Evolutionary conservation across 64 coral and sea anemone species (phyloP), one percentile per base, ranked within the genome.

Genomic region (Orbicella faveolata): DNA sequence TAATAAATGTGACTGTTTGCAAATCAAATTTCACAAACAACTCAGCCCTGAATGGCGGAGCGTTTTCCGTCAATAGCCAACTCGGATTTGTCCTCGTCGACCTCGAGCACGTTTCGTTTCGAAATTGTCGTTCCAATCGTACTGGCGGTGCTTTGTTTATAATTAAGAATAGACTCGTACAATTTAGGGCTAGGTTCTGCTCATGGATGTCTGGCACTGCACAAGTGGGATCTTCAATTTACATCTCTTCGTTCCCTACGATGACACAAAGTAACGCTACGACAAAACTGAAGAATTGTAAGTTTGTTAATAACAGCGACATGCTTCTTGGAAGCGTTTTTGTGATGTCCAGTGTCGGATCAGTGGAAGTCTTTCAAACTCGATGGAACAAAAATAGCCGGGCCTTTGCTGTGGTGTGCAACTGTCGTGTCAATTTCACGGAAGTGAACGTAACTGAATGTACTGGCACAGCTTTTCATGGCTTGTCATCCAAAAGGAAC

Each of bases 341-440:
- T 23, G 14, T 85, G 9, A 0, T 0, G 16, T n/a, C 64, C 9
- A 26, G 21, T 33, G 21, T 52, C 9, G 82, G 82, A 30, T 16
- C 3, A 51, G 33, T 85, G 13, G 23, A 52, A 4, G 82, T 85
- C 4, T 85, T 25, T 48, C 20, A 30, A 26, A 85, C 82, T 18
- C 39, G 53, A 11, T 85, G 82, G 82, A 85, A 17, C 13, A 0
- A 67, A 13, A 17, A 44, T 65, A 1, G 33, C 1, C 36, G 14
- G 3, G 36, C 62, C 13, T 72, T 85, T 23, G 12, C 37, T 21
- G 1, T 85, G 65, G 39, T 2, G 33, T 85, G 82, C 39, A 44
- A 44, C 63, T 85, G 82, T 26, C 23, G n/a, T 16, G 82, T 73
- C 12, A 72, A 85, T 12, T 85, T 85, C 14, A 72, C 82, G 17